These are phyloP conservation scores for Nettapus auritus DNA, from an alignment of 2,113 vertebrate species.

Conservation along the genomic window DNA sequence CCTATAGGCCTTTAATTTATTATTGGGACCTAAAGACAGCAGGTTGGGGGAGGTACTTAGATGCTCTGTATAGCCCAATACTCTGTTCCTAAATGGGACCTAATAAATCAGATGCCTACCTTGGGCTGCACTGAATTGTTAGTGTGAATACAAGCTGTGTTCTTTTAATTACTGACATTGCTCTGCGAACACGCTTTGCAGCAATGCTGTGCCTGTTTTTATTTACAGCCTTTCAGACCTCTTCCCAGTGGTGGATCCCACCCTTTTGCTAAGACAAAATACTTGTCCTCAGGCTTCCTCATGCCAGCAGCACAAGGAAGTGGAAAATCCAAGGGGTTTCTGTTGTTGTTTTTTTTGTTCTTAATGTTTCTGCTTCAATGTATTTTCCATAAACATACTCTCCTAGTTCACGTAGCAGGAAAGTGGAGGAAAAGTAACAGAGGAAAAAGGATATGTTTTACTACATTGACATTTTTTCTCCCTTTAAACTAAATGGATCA, in stretches of 20 bases:
- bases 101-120: slow-evolving; percentile 1
- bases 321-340: not conserved
- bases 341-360: not conserved
- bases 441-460: not conserved
- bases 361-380: not conserved
- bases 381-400: not conserved
- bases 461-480: not conserved
- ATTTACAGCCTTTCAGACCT: not conserved
- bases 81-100: not conserved
- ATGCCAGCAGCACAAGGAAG: not conserved
- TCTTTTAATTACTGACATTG: not conserved
- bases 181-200: not conserved
- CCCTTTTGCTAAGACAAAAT: not conserved
- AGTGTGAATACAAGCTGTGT: not conserved
- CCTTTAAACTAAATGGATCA: not conserved
- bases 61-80: not conserved
- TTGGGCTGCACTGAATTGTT: not conserved
- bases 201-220: not conserved
- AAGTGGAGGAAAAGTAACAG: not conserved
- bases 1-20: not conserved
- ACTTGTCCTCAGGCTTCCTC: accelerated
- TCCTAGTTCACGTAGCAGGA: not conserved
- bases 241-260: not conserved
- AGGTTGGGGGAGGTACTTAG: not conserved
- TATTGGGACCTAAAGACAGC: not conserved